A percentile compares a stretch with the other conserved stretches of the same genome.
phyloP scores from a whole-genome alignment of 2,113 vertebrate species.

The Epinephelus cyanopodus region DNA sequence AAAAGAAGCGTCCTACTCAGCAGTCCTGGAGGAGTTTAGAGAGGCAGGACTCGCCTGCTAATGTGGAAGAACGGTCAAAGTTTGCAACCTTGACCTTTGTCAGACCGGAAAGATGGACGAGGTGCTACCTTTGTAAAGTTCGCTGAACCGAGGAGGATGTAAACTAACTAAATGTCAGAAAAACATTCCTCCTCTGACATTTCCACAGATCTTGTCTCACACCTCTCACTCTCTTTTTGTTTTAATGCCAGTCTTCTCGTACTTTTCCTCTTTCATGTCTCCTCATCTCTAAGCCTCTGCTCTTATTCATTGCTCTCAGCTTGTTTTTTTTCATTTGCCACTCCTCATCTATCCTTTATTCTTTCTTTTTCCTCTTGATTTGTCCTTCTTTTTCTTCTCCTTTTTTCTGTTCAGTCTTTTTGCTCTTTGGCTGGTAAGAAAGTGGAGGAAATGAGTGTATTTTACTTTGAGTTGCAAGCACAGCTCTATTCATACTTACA shows the following conservation, averaged over 20 bases:
- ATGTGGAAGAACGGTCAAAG: conserved; percentile 1
- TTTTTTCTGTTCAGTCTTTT: neutral
- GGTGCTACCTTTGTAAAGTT: conserved; percentile 20
- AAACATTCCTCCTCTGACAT: conserved; percentile 17
- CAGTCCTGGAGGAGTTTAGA: neutral
- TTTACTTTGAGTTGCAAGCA: neutral
- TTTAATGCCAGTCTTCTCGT: neutral
- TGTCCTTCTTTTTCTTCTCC: too few relatives aligned
- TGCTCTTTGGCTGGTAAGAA: too few relatives aligned
- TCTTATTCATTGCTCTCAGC: neutral
- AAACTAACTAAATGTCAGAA: conserved; percentile 15
- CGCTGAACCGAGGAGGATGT: neutral
- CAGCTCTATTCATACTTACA: neutral
- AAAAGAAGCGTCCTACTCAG: neutral
- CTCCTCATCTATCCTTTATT: neutral
- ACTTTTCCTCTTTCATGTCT: neutral
- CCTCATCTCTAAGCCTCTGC: neutral
- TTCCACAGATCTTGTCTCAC: neutral
- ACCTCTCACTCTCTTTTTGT: neutral
- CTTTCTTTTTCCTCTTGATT: neutral
- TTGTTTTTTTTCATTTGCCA: neutral
- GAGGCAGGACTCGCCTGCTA: neutral
- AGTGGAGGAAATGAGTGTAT: neutral
- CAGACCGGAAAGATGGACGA: conserved; percentile 10
- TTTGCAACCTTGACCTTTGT: conserved; percentile 57